Conservation (phyloP, 2,888 invertebrate genomes). For the Eupithecia subfuscata region DNA sequence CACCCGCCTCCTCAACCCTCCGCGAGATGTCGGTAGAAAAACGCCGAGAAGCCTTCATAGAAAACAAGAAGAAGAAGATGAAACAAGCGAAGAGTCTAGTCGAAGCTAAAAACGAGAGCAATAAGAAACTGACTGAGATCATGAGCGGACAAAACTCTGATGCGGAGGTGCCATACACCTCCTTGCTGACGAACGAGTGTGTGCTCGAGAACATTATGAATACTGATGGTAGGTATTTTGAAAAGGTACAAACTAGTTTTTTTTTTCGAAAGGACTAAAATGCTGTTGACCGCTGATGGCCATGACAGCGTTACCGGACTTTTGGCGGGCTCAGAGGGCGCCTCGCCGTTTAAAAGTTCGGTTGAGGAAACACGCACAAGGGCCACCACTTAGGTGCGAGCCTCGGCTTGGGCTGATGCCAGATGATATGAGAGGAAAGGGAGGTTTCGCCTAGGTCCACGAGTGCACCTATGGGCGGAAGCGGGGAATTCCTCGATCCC, state of each 20-base stretch:
- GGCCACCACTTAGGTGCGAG: no score
- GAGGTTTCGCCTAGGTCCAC: no score
- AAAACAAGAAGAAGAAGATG: conserved; percentile 73
- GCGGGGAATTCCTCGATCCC: no score
- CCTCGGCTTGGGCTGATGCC: no score
- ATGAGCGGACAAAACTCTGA: conserved; percentile 73
- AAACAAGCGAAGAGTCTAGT: conserved; percentile 70
- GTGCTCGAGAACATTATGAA: conserved; percentile 70
- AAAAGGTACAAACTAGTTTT: conserved; percentile 38
- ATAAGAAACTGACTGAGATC: conserved; percentile 63
- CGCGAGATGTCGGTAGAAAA: conserved; percentile 64
- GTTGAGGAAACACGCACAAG: no score
- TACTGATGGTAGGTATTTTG: conserved; percentile 63
- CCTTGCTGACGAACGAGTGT: conserved; percentile 71
- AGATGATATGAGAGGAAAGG: no score
- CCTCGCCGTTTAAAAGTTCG: no score
- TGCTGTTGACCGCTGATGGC: no score
- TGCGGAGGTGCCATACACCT: conserved; percentile 74
- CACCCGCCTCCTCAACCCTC: conserved; percentile 79
- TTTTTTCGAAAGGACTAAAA: no score
- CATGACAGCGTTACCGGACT: no score
- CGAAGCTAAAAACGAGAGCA: conserved; percentile 69
- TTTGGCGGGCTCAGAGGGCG: no score
- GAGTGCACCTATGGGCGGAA: no score
- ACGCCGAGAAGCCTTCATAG: conserved; percentile 72